Evolutionary conservation across 2,888 invertebrate species (phyloP), one percentile per base, ranked within the genome.

Genomic region (Julus scandinavius): DNA sequence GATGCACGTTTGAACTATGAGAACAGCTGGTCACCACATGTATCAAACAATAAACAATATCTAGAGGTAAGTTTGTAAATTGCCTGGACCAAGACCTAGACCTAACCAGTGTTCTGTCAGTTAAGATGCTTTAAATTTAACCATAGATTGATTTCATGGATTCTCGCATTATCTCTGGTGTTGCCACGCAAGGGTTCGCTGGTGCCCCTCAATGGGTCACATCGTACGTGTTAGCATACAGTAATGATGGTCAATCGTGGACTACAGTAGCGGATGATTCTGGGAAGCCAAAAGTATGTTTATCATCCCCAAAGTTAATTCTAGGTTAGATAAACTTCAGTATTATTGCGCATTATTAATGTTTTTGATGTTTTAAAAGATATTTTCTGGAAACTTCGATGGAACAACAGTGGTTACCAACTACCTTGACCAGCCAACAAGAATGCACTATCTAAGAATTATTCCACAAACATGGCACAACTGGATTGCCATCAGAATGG

Each of bases 381-480:
- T 94, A 49, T 97, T 96, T 92, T 93, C 95, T 0, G 97, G 94
- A 0, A 97, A 97, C 93, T 94, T 94, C 90, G 96, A 97, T 91
- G 92, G 93, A 1, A 92, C 94, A 1, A 94, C 94, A 0, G 93
- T 94, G 0, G 94, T 95, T 2, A 93, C 93, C 0, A 95, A 95
- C 90, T 94, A 94, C 91, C 97, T 97, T 91, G 93, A 93, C n/a
- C 93, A 94, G n/a, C 95, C 96, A 0, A 93, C 97, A 85, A 93
- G 94, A 90, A 95, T 96, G 0, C 94, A 94, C 90, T 96, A 95
- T 91, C 90, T 97, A 1, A 95, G 95, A 91, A 91, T 97, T 17
- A 92, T 95, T 87, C 97, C 97, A 0, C 91, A 93, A 0, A 94
- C 95, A 88, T 97, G 96, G 96, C 94, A 95, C 80, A 93, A 94